These are phyloP conservation scores for Atherix ibis DNA, from an alignment of 2,888 invertebrate species.

Conservation along the genomic window DNA sequence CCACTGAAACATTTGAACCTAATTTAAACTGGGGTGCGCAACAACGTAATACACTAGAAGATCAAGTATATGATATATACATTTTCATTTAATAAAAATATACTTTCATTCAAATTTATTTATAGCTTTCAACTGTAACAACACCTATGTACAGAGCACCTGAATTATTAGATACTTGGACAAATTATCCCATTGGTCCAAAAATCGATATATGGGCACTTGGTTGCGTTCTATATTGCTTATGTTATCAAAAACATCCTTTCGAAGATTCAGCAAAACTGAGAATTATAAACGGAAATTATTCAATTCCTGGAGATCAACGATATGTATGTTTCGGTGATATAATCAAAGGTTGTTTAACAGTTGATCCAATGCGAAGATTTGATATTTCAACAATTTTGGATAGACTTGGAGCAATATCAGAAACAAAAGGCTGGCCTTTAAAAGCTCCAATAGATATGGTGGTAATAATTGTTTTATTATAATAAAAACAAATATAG, in stretches of 20 bases:
- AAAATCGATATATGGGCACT: slow-evolving; percentile 93
- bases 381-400: slow-evolving; percentile 63
- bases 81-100: not conserved
- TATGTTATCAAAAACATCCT: slow-evolving; percentile 90
- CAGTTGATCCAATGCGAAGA: slow-evolving; percentile 68
- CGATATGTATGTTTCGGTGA: slow-evolving; percentile 76
- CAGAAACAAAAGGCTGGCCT: slow-evolving; percentile 70
- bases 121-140: slow-evolving; percentile 58
- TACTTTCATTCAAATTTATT: slow-evolving; percentile 13
- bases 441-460: slow-evolving; percentile 55
- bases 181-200: slow-evolving; percentile 81
- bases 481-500: too few species aligned
- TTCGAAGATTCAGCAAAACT: slow-evolving; percentile 93
- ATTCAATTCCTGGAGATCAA: slow-evolving; percentile 65
- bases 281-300: slow-evolving; percentile 93
- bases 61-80: too few species aligned
- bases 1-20: slow-evolving; percentile 63
- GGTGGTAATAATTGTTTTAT: slow-evolving; percentile 9
- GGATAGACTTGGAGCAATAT: slow-evolving; percentile 75
- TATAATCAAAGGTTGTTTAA: slow-evolving; percentile 71
- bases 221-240: slow-evolving; percentile 83
- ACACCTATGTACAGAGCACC: slow-evolving; percentile 96
- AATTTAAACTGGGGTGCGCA: slow-evolving; percentile 86
- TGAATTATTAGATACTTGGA: slow-evolving; percentile 97
- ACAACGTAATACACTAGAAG: slow-evolving; percentile 79